Evolutionary conservation across 35 echinoderm and acorn worm species (phyloP).

Genomic region (Eucidaris tribuloides): DNA sequence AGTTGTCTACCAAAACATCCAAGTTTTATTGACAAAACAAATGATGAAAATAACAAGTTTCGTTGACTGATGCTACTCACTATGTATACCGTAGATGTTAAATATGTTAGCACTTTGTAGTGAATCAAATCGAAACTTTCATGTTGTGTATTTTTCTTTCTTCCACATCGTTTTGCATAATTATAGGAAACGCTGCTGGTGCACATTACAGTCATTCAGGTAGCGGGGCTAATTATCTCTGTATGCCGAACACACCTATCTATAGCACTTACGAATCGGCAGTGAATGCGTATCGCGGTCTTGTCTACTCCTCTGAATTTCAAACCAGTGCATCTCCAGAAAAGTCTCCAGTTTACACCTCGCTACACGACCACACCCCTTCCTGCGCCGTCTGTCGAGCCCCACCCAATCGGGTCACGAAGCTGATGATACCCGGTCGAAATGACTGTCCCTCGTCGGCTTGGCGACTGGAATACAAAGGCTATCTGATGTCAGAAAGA

Average conservation of each 20-base stretch:
- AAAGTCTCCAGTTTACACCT: neutral
- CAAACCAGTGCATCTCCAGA: slow-evolving; percentile 13
- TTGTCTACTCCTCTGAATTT: slow-evolving; percentile 62
- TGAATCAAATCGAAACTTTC: too few relatives aligned
- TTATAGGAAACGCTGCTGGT: slow-evolving; percentile 42
- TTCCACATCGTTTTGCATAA: too few relatives aligned
- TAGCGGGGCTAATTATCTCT: slow-evolving; percentile 55
- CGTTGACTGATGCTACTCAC: too few relatives aligned
- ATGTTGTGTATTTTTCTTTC: too few relatives aligned
- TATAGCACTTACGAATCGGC: slow-evolving; percentile 31
- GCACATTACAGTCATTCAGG: slow-evolving; percentile 49
- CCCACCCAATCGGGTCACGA: neutral
- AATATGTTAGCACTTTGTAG: too few relatives aligned
- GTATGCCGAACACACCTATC: slow-evolving; percentile 52
- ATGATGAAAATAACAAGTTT: too few relatives aligned
- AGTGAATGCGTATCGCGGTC: slow-evolving; percentile 7
- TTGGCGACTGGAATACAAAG: slow-evolving; percentile 65
- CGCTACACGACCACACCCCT: slow-evolving; percentile 42
- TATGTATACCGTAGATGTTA: too few relatives aligned
- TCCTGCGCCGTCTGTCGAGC: slow-evolving; percentile 57
- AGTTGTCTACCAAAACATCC: too few relatives aligned
- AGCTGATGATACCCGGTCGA: slow-evolving; percentile 45
- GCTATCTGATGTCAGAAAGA: slow-evolving; percentile 23
- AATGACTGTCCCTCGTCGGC: slow-evolving; percentile 38
- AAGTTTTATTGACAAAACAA: too few relatives aligned